Conservation (phyloP, 1,140 invertebrate species). For the Drosophila sp. region DNA sequence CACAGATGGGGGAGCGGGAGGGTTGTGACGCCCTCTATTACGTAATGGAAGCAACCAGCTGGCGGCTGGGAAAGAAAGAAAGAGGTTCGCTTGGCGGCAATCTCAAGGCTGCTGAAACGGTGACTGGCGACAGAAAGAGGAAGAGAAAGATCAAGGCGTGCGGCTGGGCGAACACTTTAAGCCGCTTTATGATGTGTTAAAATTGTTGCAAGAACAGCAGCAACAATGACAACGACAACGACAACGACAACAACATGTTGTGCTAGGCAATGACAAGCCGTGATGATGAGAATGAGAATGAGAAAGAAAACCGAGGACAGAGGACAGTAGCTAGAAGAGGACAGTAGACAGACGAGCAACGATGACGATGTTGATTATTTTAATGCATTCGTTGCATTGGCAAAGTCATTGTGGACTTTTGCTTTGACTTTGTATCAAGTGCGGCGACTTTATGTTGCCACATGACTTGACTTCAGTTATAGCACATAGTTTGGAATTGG, state of each 20-base stretch:
- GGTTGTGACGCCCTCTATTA: too few species aligned
- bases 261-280: slow-evolving; percentile 56
- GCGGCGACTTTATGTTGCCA: slow-evolving; percentile 17
- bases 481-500: slow-evolving; percentile 16
- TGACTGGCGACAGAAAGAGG: neutral
- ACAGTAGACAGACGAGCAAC: slow-evolving; percentile 34
- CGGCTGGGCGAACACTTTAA: slow-evolving; percentile 46
- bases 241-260: slow-evolving; percentile 23
- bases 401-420: slow-evolving; percentile 28
- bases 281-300: slow-evolving; percentile 66
- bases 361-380: slow-evolving; percentile 43
- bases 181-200: slow-evolving; percentile 54
- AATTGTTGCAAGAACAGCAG: slow-evolving; percentile 43
- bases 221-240: slow-evolving; percentile 3
- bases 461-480: slow-evolving; percentile 30
- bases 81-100: neutral
- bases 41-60: slow-evolving; percentile 4
- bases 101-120: slow-evolving; percentile 8
- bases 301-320: slow-evolving; percentile 18
- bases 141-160: slow-evolving; percentile 32
- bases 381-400: slow-evolving; percentile 20
- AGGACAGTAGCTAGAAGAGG: neutral
- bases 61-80: neutral
- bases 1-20: too few species aligned
- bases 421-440: slow-evolving; percentile 36